Evolutionary conservation across 2,888 invertebrate species (phyloP), one percentile per base, ranked within the genome.

Genomic region (Diadegma fenestrale): DNA sequence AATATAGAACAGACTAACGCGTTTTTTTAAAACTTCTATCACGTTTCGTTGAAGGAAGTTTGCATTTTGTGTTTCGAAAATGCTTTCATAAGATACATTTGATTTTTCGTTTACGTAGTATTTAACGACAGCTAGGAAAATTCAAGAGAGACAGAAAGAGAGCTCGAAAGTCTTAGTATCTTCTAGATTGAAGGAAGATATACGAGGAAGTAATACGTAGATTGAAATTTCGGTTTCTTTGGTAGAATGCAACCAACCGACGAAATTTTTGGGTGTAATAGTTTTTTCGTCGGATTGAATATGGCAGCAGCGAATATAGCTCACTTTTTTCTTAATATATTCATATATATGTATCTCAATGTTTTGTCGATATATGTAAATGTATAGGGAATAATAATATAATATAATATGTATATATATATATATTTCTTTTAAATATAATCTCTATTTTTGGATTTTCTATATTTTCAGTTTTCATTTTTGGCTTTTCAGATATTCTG

Each of bases 401-500:
- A 84, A 84, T 87, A 75, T 87, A 30, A 30, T 30, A 30, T 30
- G 30, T 33, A 10, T 64, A 3, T 37, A n/a, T 37, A 64, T 64
- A 77, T 79, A 51, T 72, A 85, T 89, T 90, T 89, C 87, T 81
- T 90, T 90, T 89, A 89, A 91, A 90, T 91, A 91, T 89, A 90
- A 84, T 88, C 87, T 91, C 89, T 91, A 91, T 90, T 30, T 83
- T 89, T 82, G 87, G 83, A 84, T 89, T 83, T 89, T 58, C 30
- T 86, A 88, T 86, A 79, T 88, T 58, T 61, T 58, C 43, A 37
- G 33, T 30, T 61, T 66, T 61, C 22, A 33, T 75, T 43, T 51
- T 43, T 61, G 63, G 64, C 73, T 79, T 51, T 54, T 76, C 88
- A 30, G 58, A 64, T 14, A 64, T 82, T 88, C 69, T 8, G 14